Evolutionary conservation across 2,113 vertebrate genomes (phyloP), one percentile per base, ranked within the genome.

Genomic region (Crotalus viridis): DNA sequence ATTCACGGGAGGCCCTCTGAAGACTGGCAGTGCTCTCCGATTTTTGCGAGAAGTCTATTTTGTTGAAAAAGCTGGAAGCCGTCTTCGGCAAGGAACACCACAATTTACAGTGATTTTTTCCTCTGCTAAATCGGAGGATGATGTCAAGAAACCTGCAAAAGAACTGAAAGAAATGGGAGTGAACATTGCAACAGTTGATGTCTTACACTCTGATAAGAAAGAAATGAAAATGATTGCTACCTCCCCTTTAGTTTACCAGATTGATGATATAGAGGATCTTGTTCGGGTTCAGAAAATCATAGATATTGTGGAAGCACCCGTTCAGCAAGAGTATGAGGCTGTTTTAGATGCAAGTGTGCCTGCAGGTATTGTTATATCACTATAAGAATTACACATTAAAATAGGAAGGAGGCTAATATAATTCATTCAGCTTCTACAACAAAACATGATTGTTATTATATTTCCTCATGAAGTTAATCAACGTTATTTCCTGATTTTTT

Each of bases 31-130:
- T 0, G 98, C 98, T 0, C 85, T 99, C 59, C 22, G 93, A 5
- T 97, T 97, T 19, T 96, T 98, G 46, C 94, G 43, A 3, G 85
- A 93, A 9, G 69, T 94, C 3, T 96, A 98, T 69, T 98, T 98
- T 91, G 97, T 91, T 1, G 91, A 92, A 0, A 93, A 87, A 21
- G 96, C 95, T 0, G 98, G 98, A 46, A 97, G 98, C 74, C 95
- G 97, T 0, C 96, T 97, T 1, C 96, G 96, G 0, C 89, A 97
- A 69, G 98, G 98, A 10, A 94, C 94, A 56, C 94, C 92, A 0
- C 98, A 98, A 90, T 98, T 97, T 94, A 96, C 98, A 39, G 96
- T 98, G 26, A 94, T 99, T 4, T 12, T 99, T 12, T 97, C 97
- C 2, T 97, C 97, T 1, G 97, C 97, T 43, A 92, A 97, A 86